These are phyloP conservation scores for Amaurobius ferox DNA, from an alignment of 2,888 invertebrate genomes.

Conservation along the genomic window DNA sequence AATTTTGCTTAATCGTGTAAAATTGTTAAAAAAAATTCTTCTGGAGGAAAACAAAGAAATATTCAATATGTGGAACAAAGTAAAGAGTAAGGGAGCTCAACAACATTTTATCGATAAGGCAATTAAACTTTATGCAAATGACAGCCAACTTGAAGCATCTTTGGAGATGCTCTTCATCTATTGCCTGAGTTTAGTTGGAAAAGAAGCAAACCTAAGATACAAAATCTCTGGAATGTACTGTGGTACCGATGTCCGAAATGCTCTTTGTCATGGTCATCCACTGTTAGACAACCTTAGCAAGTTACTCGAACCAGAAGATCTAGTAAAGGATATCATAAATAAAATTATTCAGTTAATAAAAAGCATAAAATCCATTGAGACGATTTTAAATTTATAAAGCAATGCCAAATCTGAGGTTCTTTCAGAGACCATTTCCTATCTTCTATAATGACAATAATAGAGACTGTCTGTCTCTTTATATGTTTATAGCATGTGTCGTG, in stretches of 20 bases:
- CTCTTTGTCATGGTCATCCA: not conserved
- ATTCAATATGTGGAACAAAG: not conserved
- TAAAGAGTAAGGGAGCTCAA: not conserved
- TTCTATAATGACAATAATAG: too few relatives aligned
- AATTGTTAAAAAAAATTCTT: not conserved
- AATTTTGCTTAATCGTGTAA: slow-evolving; percentile 8
- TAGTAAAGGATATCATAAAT: not conserved
- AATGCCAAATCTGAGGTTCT: too few relatives aligned
- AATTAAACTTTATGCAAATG: not conserved
- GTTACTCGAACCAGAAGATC: not conserved
- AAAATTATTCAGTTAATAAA: not conserved
- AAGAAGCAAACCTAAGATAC: not conserved
- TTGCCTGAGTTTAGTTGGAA: not conserved
- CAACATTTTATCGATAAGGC: not conserved
- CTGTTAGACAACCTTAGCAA: not conserved
- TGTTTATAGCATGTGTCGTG: too few relatives aligned
- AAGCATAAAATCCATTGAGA: too few relatives aligned
- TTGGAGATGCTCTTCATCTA: slow-evolving; percentile 34
- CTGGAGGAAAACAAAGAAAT: slow-evolving; percentile 3
- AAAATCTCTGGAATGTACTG: not conserved
- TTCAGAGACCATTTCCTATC: too few relatives aligned
- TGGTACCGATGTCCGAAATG: not conserved
- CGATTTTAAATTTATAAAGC: too few relatives aligned
- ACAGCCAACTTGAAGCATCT: slow-evolving; percentile 11
- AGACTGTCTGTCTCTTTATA: too few relatives aligned